Evolutionary conservation across 2,888 invertebrate genomes (phyloP).

Genomic region (Rugalucina vietnamica): DNA sequence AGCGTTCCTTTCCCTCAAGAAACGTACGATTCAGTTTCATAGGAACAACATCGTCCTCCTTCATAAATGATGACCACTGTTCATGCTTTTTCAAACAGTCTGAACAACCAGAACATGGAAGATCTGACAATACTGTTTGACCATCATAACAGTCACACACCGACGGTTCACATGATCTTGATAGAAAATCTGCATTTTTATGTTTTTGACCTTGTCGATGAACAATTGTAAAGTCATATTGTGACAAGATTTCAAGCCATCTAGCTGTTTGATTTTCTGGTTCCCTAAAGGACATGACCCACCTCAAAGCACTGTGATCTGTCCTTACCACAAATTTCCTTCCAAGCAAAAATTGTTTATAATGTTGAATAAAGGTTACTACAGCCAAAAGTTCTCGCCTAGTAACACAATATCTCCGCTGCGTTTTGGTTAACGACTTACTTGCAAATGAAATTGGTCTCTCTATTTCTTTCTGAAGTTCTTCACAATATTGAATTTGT

Average conservation of each 20-base stretch:
- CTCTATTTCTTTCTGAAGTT: not conserved
- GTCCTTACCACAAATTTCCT: constrained; percentile 38
- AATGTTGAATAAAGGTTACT: constrained; percentile 57
- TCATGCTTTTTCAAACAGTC: constrained; percentile 38
- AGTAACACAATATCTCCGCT: constrained; percentile 43
- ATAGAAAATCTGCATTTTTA: constrained; percentile 39
- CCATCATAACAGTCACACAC: constrained; percentile 46
- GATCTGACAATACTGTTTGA: constrained; percentile 21
- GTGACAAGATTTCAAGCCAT: constrained; percentile 56
- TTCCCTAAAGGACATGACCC: constrained; percentile 55
- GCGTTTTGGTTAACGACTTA: constrained; percentile 32
- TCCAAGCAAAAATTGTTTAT: constrained; percentile 50
- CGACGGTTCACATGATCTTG: constrained; percentile 39
- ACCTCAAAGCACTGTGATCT: constrained; percentile 63
- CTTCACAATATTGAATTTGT: constrained; percentile 44
- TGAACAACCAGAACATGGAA: constrained; percentile 46
- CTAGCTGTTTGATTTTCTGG: constrained; percentile 45
- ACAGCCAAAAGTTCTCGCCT: constrained; percentile 59
- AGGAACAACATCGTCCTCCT: constrained; percentile 36
- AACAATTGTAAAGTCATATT: constrained; percentile 51
- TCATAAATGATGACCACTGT: constrained; percentile 41
- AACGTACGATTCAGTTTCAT: not conserved
- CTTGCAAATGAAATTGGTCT: constrained; percentile 15
- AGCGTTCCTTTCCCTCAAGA: not conserved
- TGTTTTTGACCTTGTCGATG: constrained; percentile 46